Evolutionary conservation across 2,888 invertebrate species (phyloP), one percentile per base, ranked within the genome.

Genomic region (Ctena decussata): DNA sequence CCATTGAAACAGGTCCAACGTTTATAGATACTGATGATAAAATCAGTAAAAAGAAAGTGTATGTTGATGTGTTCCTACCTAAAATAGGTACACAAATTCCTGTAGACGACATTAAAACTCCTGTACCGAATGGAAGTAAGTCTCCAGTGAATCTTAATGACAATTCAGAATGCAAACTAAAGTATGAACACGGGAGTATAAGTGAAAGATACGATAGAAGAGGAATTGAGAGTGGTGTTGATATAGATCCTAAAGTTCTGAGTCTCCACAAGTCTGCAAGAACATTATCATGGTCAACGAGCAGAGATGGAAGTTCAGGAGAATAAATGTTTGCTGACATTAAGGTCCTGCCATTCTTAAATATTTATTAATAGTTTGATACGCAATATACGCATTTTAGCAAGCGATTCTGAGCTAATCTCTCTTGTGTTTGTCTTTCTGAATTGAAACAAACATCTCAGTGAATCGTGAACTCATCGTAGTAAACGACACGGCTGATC

Each of bases 51-150:
- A 90, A 90, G 77, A 91, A 90, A 82, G 87, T 91, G 3, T 91
- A 84, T 73, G 89, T 91, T 21, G 90, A 91, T 82, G 91, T 91
- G 80, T 91, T 91, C 79, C 85, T 91, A 35, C 91, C 91, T 0
- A 84, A 88, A 46, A 90, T 90, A 74, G 84, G 89, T 15, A 75
- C 86, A 11, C 79, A 80, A 2, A 24, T 70, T 57, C n/a, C 57
- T 27, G 27, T 57, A 15, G 57, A 57, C 27, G 65, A 65, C 18
- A 18, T 65, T 18, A 65, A 65, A 65, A 65, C 65, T 35, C 65
- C 65, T 12, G 65, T 65, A 3, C 65, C 65, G 24, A 8, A 27
- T 32, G 65, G 65, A 15, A 65, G 65, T 35, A 65, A 65, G 18
- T 65, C 65, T 5, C 65, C 65, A 11, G 57, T 57, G 15, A 35